Conservation (phyloP, 2,888 invertebrate genomes). For the Netelia inedita region DNA sequence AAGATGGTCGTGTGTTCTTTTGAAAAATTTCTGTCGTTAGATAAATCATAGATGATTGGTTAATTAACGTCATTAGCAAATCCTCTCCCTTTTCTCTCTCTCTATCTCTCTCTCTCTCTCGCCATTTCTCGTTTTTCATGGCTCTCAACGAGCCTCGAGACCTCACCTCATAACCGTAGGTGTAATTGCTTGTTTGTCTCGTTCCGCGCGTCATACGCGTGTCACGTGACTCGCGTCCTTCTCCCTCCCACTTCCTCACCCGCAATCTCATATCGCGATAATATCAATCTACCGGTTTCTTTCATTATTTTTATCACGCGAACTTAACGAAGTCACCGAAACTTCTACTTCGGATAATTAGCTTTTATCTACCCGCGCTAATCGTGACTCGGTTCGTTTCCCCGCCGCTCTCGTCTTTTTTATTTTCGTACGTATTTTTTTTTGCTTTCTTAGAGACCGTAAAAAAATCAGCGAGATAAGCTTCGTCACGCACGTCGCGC, state of each 20-base stretch:
- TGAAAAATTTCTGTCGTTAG: slow-evolving; percentile 38
- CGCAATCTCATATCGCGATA: slow-evolving; percentile 30
- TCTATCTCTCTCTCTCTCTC: slow-evolving; percentile 38
- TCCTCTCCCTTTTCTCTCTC: slow-evolving; percentile 31
- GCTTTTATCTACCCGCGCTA: slow-evolving; percentile 12
- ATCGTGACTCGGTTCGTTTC: slow-evolving; percentile 36
- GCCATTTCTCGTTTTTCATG: slow-evolving; percentile 8
- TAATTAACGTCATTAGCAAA: slow-evolving; percentile 46
- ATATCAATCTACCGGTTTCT: slow-evolving; percentile 28
- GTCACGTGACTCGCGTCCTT: slow-evolving; percentile 16
- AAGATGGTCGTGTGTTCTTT: slow-evolving; percentile 19
- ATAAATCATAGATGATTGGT: slow-evolving; percentile 52
- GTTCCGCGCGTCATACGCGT: not conserved
- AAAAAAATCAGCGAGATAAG: not conserved
- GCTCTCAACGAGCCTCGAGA: slow-evolving; percentile 15
- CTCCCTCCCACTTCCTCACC: slow-evolving; percentile 1
- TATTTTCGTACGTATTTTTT: not conserved
- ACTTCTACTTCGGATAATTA: slow-evolving; percentile 41
- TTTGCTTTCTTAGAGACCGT: not conserved
- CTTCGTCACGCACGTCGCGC: not conserved
- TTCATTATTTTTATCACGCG: slow-evolving; percentile 50
- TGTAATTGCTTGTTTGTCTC: slow-evolving; percentile 39
- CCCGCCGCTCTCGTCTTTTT: not conserved
- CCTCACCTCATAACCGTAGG: slow-evolving; percentile 9
- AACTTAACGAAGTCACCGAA: slow-evolving; percentile 22